Evolutionary conservation across 2,888 invertebrate genomes (phyloP), one percentile per base, ranked within the genome.

Genomic region (Plebejus melissa): DNA sequence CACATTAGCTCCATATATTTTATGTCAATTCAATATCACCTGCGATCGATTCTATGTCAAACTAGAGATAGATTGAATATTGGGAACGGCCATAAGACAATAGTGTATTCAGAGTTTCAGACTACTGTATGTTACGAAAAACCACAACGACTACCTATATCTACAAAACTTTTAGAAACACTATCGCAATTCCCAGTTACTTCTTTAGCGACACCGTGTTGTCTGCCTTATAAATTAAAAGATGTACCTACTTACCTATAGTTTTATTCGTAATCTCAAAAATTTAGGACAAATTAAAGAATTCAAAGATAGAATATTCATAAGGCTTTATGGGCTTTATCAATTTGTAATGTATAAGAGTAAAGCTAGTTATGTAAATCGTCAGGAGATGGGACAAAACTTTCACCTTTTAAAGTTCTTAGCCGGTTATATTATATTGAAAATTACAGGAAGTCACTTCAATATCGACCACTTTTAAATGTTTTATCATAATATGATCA

Each of bases 341-440:
- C 3, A 60, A 60, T 60, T 60, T 11, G 60, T 60, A 60, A 60
- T 28, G 60, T 22, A 28, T 60, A 22, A 22, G 0, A 22, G 3
- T 54, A 13, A 58, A 22, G 58, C 58, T 22, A 58, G 11, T 60
- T 60, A 28, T 28, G 22, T 60, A 28, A 60, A 60, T 28, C 2
- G 28, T 60, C 28, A 60, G 60, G 32, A 65, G 32, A 65, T 65
- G 16, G 60, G 28, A 71, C 28, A 50, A 22, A 41, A 70, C 71
- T 71, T 71, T 71, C 71, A 71, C 50, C 71, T 71, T 71, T 71
- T 50, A 50, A 50, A 28, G 41, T 38, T 38, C 71, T 13, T 46
- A 28, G 46, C 71, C 6, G 46, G 71, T 71, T 50, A 22, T 28
- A 50, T 7, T 28, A 50, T 7, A 11, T 71, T 71, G 16, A 50